Evolutionary conservation across 2,797 vertebrate genomes (phyloP), one percentile per base, ranked within the genome.

Genomic region (Pangasius larnaudii): DNA sequence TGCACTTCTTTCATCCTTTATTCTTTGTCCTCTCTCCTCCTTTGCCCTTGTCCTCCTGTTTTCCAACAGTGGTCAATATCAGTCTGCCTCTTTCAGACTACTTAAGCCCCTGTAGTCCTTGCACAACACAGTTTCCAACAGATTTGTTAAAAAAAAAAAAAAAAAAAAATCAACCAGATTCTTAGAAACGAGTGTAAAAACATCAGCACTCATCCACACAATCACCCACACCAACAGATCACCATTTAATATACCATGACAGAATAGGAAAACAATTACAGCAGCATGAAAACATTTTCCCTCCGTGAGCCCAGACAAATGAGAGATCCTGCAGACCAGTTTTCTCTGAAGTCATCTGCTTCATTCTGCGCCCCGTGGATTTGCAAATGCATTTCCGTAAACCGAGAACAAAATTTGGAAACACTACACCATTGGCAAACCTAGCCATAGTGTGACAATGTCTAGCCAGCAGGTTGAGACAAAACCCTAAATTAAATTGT

Each of bases 171-270:
- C 36, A 13, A 78, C 49, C 72, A 69, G 59, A 78, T 72, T 67
- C 74, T 71, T 78, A 30, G 69, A 86, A 61, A 58, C 10, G 27
- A 74, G 58, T 84, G 69, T 39, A 39, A 91, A 69, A 85, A 93
- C 94, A 94, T 92, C 94, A 89, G 88, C 89, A 88, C 90, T 88
- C 88, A 88, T 88, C 91, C 88, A 88, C 83, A 84, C 85, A 89
- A 89, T 87, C 87, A 88, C 91, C 90, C 87, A 91, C 92, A 87
- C 86, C 42, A 87, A 91, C 90, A 91, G 93, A 92, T 92, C 89
- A 92, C 86, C 19, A 89, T 91, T 93, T 93, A 91, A 92, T 86
- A 59, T 30, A 58, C 80, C 91, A 89, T 36, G 63, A 81, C 59
- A 82, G 65, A 88, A 84, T 71, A 61, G 59, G 63, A 87, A 88